Evolutionary conservation across 2,888 invertebrate species (phyloP).

Genomic region (Heliothis peltigera): DNA sequence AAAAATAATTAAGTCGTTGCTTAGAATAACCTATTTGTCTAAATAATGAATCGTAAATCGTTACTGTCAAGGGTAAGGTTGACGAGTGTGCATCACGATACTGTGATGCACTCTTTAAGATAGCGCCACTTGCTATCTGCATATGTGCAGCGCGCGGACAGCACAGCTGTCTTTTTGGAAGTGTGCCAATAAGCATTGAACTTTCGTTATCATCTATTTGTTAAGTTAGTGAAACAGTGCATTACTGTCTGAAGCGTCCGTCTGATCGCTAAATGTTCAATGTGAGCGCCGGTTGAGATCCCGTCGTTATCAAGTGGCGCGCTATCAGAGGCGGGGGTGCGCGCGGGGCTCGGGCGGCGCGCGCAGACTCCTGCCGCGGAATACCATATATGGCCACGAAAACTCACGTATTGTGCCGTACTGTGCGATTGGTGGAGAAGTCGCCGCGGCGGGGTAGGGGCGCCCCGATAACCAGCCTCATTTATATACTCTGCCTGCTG

Average conservation of each 20-base stretch:
- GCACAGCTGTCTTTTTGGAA: conserved; percentile 65
- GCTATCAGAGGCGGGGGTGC: conserved; percentile 73
- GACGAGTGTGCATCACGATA: conserved; percentile 18
- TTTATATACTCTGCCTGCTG: conserved; percentile 89
- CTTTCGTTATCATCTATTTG: conserved; percentile 62
- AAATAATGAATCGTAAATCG: conserved; percentile 3
- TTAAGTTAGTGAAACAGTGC: conserved; percentile 35
- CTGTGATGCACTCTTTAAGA: conserved; percentile 11
- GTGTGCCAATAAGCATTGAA: conserved; percentile 66
- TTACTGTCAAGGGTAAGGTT: conserved; percentile 4
- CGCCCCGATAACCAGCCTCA: conserved; percentile 88
- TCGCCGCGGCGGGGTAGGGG: conserved; percentile 87
- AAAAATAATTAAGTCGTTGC: conserved; percentile 1
- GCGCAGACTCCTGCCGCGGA: conserved; percentile 90
- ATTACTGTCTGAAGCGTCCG: conserved; percentile 48
- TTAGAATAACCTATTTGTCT: background rate
- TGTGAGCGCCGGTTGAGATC: conserved; percentile 71
- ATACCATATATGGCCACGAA: conserved; percentile 87
- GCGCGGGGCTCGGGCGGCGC: conserved; percentile 73
- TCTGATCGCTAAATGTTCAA: conserved; percentile 59
- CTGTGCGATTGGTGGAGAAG: conserved; percentile 91
- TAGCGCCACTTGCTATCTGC: conserved; percentile 25
- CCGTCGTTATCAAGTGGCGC: conserved; percentile 81
- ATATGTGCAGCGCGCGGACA: conserved; percentile 35
- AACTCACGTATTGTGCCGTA: conserved; percentile 87